Evolutionary conservation across 1,140 invertebrate species (phyloP).

Genomic region (Ptiloglossa arizonensis): DNA sequence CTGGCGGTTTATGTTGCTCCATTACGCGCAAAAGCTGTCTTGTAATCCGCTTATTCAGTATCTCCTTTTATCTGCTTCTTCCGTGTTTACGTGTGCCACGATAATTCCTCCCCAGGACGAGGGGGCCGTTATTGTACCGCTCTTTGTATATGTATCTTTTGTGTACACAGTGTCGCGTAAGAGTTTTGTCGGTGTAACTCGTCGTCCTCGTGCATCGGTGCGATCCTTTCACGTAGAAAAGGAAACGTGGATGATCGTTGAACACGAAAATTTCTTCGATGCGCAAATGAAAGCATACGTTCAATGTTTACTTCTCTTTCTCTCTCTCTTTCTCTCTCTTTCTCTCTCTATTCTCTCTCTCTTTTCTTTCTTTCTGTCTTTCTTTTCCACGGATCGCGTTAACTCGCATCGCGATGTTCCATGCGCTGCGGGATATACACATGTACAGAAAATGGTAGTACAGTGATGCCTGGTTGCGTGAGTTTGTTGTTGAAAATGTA

Average conservation of each 20-base stretch:
- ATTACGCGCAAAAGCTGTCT: constrained; percentile 57
- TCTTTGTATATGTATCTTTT: constrained; percentile 10
- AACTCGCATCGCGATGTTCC: neutral
- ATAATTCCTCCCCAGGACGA: constrained; percentile 5
- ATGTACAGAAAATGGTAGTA: neutral
- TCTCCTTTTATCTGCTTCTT: constrained; percentile 47
- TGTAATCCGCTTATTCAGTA: constrained; percentile 59
- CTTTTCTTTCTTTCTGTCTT: too few relatives aligned
- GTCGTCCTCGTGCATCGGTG: neutral
- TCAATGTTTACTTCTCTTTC: too few relatives aligned
- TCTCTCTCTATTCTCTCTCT: too few relatives aligned
- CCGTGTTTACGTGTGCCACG: constrained; percentile 18
- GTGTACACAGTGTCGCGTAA: neutral
- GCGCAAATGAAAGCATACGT: neutral
- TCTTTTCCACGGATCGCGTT: neutral
- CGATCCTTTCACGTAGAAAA: neutral
- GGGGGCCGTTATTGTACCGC: neutral
- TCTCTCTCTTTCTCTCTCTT: too few relatives aligned
- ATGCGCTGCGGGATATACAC: constrained; percentile 22
- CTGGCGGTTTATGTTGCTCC: constrained; percentile 41
- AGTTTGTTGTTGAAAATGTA: neutral
- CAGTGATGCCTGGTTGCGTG: neutral
- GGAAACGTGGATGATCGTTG: neutral
- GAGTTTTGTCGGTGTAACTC: constrained; percentile 12
- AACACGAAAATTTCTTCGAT: neutral